A percentile compares a stretch with the other conserved stretches of the same genome.
Conservation (phyloP, 2,888 invertebrate genomes). For the Nipponacmea schrenckii region DNA sequence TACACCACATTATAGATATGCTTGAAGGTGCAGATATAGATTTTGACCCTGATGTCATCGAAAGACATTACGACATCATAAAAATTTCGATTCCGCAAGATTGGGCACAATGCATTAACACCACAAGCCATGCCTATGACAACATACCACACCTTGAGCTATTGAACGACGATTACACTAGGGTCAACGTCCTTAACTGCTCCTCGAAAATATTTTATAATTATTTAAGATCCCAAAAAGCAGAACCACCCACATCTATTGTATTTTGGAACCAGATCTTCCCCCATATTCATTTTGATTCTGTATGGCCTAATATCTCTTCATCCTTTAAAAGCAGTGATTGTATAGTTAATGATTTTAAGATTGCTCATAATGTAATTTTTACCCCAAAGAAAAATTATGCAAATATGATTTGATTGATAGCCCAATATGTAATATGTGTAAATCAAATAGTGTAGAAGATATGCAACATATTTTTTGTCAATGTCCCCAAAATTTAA, state of each 20-base stretch:
- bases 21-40: background rate
- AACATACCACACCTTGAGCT: background rate
- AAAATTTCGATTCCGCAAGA: background rate
- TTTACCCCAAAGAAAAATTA: background rate
- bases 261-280: background rate
- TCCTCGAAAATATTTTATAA: background rate
- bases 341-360: background rate
- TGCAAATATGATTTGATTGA: background rate
- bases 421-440: background rate
- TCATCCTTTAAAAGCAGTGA: background rate
- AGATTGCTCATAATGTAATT: background rate
- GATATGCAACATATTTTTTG: background rate
- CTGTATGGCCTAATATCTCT: background rate
- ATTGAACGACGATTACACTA: background rate
- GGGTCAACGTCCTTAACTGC: background rate
- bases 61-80: background rate
- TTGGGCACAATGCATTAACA: background rate
- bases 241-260: background rate
- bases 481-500: background rate
- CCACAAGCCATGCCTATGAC: background rate
- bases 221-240: background rate
- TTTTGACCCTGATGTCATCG: background rate
- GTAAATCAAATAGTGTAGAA: background rate
- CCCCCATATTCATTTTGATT: background rate
- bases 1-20: background rate